Evolutionary conservation across 64 coral and sea anemone species (phyloP).

Genomic region (Stylophora pistillata): DNA sequence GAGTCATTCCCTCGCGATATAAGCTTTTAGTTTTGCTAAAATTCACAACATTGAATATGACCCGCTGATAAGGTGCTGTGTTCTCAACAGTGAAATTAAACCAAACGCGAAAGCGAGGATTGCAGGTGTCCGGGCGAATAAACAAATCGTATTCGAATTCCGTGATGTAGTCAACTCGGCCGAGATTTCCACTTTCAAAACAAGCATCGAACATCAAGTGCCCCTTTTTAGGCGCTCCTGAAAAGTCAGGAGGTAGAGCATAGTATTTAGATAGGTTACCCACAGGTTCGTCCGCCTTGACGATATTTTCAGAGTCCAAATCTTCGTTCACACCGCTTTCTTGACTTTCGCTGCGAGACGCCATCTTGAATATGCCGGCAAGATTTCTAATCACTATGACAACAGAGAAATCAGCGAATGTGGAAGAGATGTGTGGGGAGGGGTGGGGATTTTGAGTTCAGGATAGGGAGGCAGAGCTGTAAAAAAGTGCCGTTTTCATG

Average conservation of each 20-base stretch:
- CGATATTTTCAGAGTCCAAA: slow-evolving; percentile 55
- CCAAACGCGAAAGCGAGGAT: slow-evolving; percentile 95
- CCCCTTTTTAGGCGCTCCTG: slow-evolving; percentile 84
- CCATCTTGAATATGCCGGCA: slow-evolving; percentile 69
- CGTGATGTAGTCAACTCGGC: slow-evolving; percentile 93
- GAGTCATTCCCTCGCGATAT: slow-evolving; percentile 99
- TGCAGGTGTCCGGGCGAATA: slow-evolving; percentile 93
- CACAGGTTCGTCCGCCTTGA: slow-evolving; percentile 73
- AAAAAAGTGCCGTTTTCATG: too few species aligned
- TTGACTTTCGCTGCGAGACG: slow-evolving; percentile 79
- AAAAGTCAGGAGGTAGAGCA: slow-evolving; percentile 69
- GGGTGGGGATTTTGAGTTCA: not conserved
- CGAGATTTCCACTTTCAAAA: slow-evolving; percentile 99
- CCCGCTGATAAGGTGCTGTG: slow-evolving; percentile 88
- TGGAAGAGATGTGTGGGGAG: not conserved
- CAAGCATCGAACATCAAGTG: slow-evolving; percentile 91
- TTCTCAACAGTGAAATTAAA: slow-evolving; percentile 98
- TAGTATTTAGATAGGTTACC: slow-evolving; percentile 90
- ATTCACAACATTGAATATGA: slow-evolving; percentile 98
- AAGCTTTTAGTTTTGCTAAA: slow-evolving; percentile 99
- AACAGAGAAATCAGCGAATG: slow-evolving; percentile 9
- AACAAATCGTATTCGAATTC: slow-evolving; percentile 99
- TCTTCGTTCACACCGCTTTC: slow-evolving; percentile 76
- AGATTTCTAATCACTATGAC: slow-evolving; percentile 49
- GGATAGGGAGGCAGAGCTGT: too few species aligned